Conservation (phyloP, 2,797 vertebrate genomes). For the Pantherophis vulpinus region DNA sequence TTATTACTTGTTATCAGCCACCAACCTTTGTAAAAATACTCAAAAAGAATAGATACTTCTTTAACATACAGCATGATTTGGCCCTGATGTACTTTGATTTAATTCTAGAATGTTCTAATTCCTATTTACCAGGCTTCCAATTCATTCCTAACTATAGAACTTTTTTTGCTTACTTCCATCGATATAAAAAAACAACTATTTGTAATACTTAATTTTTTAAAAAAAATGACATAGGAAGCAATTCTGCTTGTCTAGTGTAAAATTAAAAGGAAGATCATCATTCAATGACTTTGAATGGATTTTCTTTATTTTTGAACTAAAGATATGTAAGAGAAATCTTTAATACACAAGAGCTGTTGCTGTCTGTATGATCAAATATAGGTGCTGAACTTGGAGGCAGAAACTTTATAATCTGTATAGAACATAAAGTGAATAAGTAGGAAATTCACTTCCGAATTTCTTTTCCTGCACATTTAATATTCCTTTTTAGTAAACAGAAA, state of each 20-base stretch:
- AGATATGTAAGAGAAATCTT: neutral
- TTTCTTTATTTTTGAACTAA: neutral
- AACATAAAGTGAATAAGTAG: neutral
- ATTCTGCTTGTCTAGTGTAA: neutral
- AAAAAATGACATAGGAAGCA: neutral
- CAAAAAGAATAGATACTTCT: neutral
- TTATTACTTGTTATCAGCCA: neutral
- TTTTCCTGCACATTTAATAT: neutral
- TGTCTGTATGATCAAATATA: neutral
- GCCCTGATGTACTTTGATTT: no score
- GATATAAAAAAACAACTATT: neutral
- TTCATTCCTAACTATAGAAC: neutral
- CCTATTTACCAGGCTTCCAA: neutral
- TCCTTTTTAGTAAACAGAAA: neutral
- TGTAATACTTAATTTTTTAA: neutral
- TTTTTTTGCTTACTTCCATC: neutral
- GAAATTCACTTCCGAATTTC: neutral
- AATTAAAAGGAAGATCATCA: neutral
- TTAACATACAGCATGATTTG: neutral
- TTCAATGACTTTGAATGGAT: neutral
- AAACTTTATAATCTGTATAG: neutral
- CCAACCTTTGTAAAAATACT: neutral
- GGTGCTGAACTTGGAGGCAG: neutral
- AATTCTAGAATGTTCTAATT: neutral
- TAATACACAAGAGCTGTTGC: neutral